Evolutionary conservation across 1,140 invertebrate genomes (phyloP), one percentile per base, ranked within the genome.

Genomic region (Spodoptera frugiperda): DNA sequence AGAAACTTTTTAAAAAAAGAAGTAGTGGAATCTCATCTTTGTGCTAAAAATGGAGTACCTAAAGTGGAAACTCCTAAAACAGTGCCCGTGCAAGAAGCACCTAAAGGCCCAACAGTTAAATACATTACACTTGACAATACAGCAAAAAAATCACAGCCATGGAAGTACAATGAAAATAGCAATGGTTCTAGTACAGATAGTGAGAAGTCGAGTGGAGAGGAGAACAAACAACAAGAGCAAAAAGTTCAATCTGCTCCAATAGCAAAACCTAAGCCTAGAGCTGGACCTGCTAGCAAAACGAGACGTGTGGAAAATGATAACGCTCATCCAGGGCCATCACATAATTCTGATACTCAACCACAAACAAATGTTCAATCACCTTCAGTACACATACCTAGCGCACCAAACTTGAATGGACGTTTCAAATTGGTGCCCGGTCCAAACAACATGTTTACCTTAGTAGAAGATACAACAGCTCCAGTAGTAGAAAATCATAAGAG

Each of bases 1-100:
- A 88, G 91, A 80, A 94, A 94, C 76, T 94, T 94, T 71, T 73
- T 94, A 1, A 92, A 90, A 71, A 92, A 90, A 77, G 88, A 93
- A 59, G 87, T 92, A 11, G 89, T 94, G 5, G 78, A 90, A 76
- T 77, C 83, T 67, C 92, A 94, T 54, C 82, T 80, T 39, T 94
- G 92, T 84, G 90, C 92, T n/a, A 93, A 92, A 87, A 91, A 85
- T 74, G 88, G 89, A 39, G 76, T 79, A 12, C 82, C 84, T 19
- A 94, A 91, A 83, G 59, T 85, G 17, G 81, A 86, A 74, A 82
- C 81, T 59, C 76, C 80, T 57, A 87, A 83, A 84, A 74, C 70
- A 46, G 68, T 84, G 53, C 76, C 65, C 10, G 49, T 73, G 17
- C 87, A 86, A 1, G 88, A 88, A 30, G 84, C 85, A 63, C 88